Evolutionary conservation across 2,113 vertebrate species (phyloP).

Genomic region (Donacobius atricapilla): DNA sequence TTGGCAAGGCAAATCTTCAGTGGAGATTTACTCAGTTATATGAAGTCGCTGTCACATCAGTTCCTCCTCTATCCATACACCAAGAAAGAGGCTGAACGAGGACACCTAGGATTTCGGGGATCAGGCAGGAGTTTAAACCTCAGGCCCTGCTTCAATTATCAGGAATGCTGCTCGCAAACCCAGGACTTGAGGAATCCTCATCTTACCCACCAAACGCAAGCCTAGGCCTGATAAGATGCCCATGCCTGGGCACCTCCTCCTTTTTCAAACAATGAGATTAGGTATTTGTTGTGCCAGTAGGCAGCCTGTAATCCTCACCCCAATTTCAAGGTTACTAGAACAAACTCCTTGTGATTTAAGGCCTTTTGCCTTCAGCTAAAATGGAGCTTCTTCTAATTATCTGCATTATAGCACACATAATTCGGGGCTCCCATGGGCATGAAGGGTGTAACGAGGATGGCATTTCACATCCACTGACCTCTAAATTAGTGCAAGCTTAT

Average conservation of each 20-base stretch:
- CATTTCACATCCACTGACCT: constrained; percentile 20
- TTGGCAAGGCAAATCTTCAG: neutral
- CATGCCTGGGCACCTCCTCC: neutral
- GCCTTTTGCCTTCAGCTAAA: constrained; percentile 57
- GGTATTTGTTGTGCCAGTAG: neutral
- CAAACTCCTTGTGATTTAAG: constrained; percentile 43
- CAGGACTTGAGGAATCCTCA: neutral
- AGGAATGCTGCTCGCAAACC: neutral
- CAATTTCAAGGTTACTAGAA: constrained; percentile 61
- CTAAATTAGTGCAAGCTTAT: neutral
- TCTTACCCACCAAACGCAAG: neutral
- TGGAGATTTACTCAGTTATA: neutral
- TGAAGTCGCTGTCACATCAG: neutral
- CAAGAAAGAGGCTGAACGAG: neutral
- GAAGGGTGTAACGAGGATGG: neutral
- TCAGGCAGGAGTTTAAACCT: neutral
- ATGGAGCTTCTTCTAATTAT: constrained; percentile 45
- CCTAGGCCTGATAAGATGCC: neutral
- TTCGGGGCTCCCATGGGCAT: neutral
- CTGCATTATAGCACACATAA: constrained; percentile 38
- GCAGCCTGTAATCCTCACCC: constrained; percentile 35
- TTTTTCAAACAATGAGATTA: neutral
- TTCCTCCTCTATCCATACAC: neutral
- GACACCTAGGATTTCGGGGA: neutral
- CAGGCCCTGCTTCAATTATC: neutral